Evolutionary conservation across 2,888 invertebrate genomes (phyloP), one percentile per base, ranked within the genome.

Genomic region (Chrysolina americana): DNA sequence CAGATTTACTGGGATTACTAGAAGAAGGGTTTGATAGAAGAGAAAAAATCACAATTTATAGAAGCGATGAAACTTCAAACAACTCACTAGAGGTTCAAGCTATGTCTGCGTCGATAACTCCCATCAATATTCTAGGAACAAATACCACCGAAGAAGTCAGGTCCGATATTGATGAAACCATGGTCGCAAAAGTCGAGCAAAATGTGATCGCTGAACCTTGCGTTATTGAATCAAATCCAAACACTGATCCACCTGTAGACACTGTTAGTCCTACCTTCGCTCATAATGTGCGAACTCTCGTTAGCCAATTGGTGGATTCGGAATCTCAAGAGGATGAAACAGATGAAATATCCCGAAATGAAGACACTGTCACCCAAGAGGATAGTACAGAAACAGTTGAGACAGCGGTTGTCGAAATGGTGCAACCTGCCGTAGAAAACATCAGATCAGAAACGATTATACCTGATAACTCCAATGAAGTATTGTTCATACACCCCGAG

Each of bases 1-100:
- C 56, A n/a, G 63, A 69, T 64, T 50, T 63, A 65, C 19, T 41
- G 59, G 47, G 36, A 48, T 15, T 36, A 36, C 11, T 59, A 36
- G 15, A 36, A 1, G n/a, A 15, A n/a, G 8, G 15, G 23, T 23
- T 48, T 8, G 44, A 44, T 41, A 63, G 0, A 36, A 44, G 28
- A 41, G 76, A 73, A 56, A 73, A 65, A 11, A 76, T 76, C 13
- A 76, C 76, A 4, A 63, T 76, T 21, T 76, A 76, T 19, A 71
- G 76, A 56, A 76, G 76, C 23, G 76, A 71, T 5, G 76, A 76
- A 48, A 71, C 76, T 2, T 11, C 65, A 41, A 65, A 65, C 17
- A 47, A 50, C 53, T 36, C 48, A 6, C 15, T 62, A 47, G 76
- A 76, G 9, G 50, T 76, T n/a, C 71, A 68, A 36, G 69, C 73